Evolutionary conservation across 2,888 invertebrate genomes (phyloP).

Genomic region (Heliconius cydno): DNA sequence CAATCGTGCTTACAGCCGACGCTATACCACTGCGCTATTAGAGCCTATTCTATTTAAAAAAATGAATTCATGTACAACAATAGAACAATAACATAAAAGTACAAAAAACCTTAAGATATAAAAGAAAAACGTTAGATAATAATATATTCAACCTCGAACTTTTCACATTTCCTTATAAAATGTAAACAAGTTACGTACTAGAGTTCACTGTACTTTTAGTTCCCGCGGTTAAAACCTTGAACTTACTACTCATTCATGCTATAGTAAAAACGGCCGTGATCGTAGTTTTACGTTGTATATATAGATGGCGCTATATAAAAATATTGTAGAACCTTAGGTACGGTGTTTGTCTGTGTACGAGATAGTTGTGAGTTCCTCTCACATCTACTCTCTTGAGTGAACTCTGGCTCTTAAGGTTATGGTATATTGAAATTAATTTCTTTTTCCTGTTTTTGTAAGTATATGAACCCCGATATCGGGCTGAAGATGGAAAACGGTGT

Average conservation of each 20-base stretch:
- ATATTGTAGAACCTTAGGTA: too few relatives aligned
- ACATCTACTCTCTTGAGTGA: too few relatives aligned
- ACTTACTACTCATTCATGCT: slow-evolving; percentile 12
- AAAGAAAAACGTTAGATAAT: neutral
- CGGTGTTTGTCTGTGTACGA: too few relatives aligned
- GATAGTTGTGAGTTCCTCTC: neutral
- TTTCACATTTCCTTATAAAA: slow-evolving; percentile 9
- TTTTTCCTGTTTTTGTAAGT: neutral
- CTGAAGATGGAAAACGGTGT: too few relatives aligned
- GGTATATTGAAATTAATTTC: neutral
- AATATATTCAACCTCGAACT: neutral
- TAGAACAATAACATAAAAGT: neutral
- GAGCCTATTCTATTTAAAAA: neutral
- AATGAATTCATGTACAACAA: too few relatives aligned
- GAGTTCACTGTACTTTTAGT: slow-evolving; percentile 1
- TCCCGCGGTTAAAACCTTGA: slow-evolving; percentile 17
- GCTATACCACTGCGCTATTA: neutral
- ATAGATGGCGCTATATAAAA: slow-evolving; percentile 63
- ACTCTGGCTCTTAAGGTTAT: neutral
- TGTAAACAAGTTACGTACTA: neutral
- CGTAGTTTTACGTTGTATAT: slow-evolving; percentile 51
- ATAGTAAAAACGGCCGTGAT: slow-evolving; percentile 70
- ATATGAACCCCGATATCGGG: too few relatives aligned
- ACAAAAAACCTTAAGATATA: neutral
- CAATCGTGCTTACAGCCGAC: too few relatives aligned